A percentile compares a stretch with the other conserved stretches of the same genome.
Evolutionary conservation across 1,140 invertebrate species (phyloP).

Genomic region (Brachionus paranguensis): DNA sequence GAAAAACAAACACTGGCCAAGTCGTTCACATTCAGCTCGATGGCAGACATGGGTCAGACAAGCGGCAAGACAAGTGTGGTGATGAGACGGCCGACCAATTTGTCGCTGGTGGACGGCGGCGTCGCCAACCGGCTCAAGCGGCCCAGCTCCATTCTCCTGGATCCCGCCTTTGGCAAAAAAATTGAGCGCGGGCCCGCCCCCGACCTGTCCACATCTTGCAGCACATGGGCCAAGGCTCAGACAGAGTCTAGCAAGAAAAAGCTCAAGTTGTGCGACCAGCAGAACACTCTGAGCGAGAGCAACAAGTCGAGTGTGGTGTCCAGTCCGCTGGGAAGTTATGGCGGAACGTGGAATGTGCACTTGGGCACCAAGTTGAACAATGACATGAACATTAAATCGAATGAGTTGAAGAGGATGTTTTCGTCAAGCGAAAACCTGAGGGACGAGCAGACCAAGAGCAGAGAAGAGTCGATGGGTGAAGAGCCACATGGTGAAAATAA

Average conservation of each 20-base stretch:
- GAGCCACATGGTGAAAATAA: neutral
- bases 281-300: neutral
- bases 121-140: neutral
- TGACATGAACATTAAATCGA: neutral
- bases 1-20: neutral
- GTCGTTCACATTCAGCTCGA: conserved; percentile 5
- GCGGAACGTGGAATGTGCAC: neutral
- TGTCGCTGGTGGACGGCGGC: neutral
- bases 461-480: neutral
- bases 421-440: neutral
- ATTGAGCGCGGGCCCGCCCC: neutral
- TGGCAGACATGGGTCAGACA: neutral
- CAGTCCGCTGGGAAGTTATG: neutral
- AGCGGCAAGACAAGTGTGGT: neutral
- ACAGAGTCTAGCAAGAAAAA: neutral
- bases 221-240: neutral
- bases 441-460: neutral
- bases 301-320: neutral
- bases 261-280: neutral
- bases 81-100: conserved; percentile 7
- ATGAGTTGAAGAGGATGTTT: neutral
- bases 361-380: neutral
- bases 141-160: neutral
- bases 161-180: neutral
- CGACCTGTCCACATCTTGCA: neutral